Base-by-base conservation (phyloP, 1,140 invertebrate genomes). In the Drosophila pallidifrons region DNA sequence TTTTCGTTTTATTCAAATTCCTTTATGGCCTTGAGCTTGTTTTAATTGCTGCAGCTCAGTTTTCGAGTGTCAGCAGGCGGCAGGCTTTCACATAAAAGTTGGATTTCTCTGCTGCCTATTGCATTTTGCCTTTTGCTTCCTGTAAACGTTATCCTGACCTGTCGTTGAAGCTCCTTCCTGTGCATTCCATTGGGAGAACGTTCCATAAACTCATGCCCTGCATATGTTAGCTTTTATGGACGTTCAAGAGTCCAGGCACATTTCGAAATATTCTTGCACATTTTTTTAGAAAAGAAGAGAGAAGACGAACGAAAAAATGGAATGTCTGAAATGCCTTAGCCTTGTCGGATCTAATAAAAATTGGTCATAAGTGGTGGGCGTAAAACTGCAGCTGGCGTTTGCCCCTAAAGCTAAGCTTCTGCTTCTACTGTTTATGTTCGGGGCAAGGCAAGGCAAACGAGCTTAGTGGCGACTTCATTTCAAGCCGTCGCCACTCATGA, bases 71-170 rank as follows among this genome's bases (percentile, higher is more conserved):
- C 35, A 11, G 58, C 6, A 30, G 2, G 58, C 6, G 16, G 2
- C 5, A 41, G 15, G 43, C 64, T 43, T n/a, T 30, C 67, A 54
- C 49, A 70, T 70, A 54, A 55, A 55, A 46, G 15, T 63, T 55
- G 15, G 16, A 45, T 35, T 59, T 59, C 52, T 45, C 13, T 57
- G 7, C 15, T 28, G 78, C 70, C 78, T 86, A 79, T 87, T 79
- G 69, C 77, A 87, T 79, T 74, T 78, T 87, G 77, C 80, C 80
- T 75, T 88, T 87, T 87, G 83, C 80, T 87, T 87, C 80, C 83
- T 87, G 83, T 70, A 71, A 88, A 74, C 83, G 79, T 82, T 88
- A 80, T 88, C 80, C 72, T 74, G 69, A 68, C 79, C 67, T 73
- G 65, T 58, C 72, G 43, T 71, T 64, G 66, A 51, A 72, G 69